A percentile compares a stretch with the other conserved stretches of the same genome.
Conservation (phyloP, 2,888 invertebrate genomes). For the Yponomeuta malinellus region DNA sequence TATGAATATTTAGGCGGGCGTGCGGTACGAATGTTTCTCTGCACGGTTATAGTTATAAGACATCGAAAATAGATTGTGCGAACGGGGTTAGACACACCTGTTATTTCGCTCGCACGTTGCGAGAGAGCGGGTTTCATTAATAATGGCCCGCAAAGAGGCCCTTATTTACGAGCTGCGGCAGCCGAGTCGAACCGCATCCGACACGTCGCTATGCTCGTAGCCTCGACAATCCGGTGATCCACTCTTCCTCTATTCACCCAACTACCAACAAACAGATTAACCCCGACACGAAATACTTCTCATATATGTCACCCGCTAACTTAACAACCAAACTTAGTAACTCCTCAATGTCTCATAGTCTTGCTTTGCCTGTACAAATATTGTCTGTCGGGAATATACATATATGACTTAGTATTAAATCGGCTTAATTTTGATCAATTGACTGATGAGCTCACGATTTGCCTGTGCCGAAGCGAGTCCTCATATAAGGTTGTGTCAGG, state of each 20-base stretch:
- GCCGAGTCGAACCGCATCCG: slow-evolving; percentile 54
- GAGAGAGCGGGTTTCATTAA: slow-evolving; percentile 60
- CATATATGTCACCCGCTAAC: slow-evolving; percentile 3
- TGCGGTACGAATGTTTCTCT: slow-evolving; percentile 65
- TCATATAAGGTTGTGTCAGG: slow-evolving; percentile 38
- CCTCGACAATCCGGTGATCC: slow-evolving; percentile 7
- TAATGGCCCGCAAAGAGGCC: slow-evolving; percentile 72
- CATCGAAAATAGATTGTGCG: slow-evolving; percentile 76
- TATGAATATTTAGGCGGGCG: slow-evolving; percentile 70
- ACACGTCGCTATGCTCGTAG: slow-evolving; percentile 24
- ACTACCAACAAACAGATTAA: slow-evolving; percentile 4
- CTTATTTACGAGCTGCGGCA: slow-evolving; percentile 71
- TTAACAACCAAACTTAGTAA: not conserved
- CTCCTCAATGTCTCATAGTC: slow-evolving; percentile 3
- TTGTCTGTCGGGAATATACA: slow-evolving; percentile 31
- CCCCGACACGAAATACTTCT: not conserved
- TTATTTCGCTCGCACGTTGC: slow-evolving; percentile 67
- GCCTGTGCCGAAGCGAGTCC: slow-evolving; percentile 16
- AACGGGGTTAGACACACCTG: slow-evolving; percentile 76
- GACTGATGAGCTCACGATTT: slow-evolving; percentile 38
- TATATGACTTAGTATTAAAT: slow-evolving; percentile 37
- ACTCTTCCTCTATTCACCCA: slow-evolving; percentile 14
- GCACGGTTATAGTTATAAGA: slow-evolving; percentile 72
- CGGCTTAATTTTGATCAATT: slow-evolving; percentile 47
- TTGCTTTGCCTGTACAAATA: slow-evolving; percentile 10